phyloP scores from a whole-genome alignment of 1,140 invertebrate species.

The Drosophila nebulosa region DNA sequence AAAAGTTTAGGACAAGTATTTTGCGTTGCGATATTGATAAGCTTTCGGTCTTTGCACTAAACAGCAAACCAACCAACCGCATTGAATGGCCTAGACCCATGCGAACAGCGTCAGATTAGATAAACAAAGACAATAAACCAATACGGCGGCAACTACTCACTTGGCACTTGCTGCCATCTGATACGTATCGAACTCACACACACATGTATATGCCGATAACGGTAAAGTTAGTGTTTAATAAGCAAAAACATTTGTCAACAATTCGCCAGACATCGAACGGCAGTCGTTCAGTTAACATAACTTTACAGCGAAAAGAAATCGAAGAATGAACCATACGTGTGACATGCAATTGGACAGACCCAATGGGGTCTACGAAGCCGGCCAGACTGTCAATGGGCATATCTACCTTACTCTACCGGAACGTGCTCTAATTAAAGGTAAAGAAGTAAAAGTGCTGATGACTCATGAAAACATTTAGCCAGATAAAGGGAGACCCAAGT shows the following conservation, averaged over 20 bases:
- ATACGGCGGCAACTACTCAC: neutral
- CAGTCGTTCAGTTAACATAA: conserved; percentile 34
- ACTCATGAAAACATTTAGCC: conserved; percentile 24
- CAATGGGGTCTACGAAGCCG: conserved; percentile 49
- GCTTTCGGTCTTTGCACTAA: conserved; percentile 7
- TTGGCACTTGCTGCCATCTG: neutral
- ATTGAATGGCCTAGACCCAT: conserved; percentile 10
- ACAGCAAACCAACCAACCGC: neutral
- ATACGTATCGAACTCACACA: conserved; percentile 12
- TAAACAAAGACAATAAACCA: conserved; percentile 43
- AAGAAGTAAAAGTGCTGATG: conserved; percentile 7
- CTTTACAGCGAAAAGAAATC: neutral
- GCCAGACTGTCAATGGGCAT: conserved; percentile 58
- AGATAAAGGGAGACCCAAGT: conserved; percentile 6
- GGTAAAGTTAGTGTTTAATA: conserved; percentile 37
- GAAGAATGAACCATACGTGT: conserved; percentile 54
- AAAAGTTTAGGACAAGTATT: conserved; percentile 37
- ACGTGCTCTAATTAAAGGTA: conserved; percentile 65
- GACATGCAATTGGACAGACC: conserved; percentile 59
- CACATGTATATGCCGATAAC: conserved; percentile 43
- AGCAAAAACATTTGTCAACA: conserved; percentile 37
- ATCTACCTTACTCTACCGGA: conserved; percentile 53
- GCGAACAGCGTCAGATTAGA: conserved; percentile 42
- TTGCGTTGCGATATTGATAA: conserved; percentile 12
- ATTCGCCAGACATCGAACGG: conserved; percentile 29